Percentiles rank a stretch among this genome's conserved stretches.
phyloP scores from a whole-genome alignment of 2,888 invertebrate genomes.

The Patella ulyssiponensis region DNA sequence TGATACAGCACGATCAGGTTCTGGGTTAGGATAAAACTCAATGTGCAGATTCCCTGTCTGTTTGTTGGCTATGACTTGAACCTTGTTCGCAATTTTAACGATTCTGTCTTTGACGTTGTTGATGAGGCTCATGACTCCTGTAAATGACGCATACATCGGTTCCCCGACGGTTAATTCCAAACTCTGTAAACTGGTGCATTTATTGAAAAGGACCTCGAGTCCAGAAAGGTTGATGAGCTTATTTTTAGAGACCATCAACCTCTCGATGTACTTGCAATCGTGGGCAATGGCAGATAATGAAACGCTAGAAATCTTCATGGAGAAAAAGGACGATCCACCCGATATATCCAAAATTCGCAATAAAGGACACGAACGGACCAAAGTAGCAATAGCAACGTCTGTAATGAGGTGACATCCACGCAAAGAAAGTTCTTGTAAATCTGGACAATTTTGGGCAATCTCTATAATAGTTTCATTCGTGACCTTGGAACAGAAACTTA shows the following conservation, averaged over 20 bases:
- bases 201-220: conserved; percentile 8
- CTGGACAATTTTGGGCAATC: conserved; percentile 43
- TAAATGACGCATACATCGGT: conserved; percentile 13
- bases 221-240: conserved; percentile 19
- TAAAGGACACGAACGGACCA: conserved; percentile 39
- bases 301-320: conserved; percentile 41
- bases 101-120: conserved; percentile 19
- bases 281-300: conserved; percentile 37
- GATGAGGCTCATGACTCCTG: conserved; percentile 18
- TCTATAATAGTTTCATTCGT: conserved; percentile 42
- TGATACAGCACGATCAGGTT: neutral
- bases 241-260: conserved; percentile 32
- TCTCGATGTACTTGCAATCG: conserved; percentile 35
- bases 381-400: conserved; percentile 40
- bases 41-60: conserved; percentile 16
- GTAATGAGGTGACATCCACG: conserved; percentile 47
- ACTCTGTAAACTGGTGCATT: conserved; percentile 9
- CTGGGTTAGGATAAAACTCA: neutral
- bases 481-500: conserved; percentile 49
- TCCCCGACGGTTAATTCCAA: conserved; percentile 19
- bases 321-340: conserved; percentile 41
- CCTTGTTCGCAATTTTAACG: conserved; percentile 19
- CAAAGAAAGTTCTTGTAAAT: conserved; percentile 40
- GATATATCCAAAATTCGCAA: conserved; percentile 42
- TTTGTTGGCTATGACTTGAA: conserved; percentile 21